Evolutionary conservation across 2,113 vertebrate genomes (phyloP).

Genomic region (Ictidomys tridecemlineatus): DNA sequence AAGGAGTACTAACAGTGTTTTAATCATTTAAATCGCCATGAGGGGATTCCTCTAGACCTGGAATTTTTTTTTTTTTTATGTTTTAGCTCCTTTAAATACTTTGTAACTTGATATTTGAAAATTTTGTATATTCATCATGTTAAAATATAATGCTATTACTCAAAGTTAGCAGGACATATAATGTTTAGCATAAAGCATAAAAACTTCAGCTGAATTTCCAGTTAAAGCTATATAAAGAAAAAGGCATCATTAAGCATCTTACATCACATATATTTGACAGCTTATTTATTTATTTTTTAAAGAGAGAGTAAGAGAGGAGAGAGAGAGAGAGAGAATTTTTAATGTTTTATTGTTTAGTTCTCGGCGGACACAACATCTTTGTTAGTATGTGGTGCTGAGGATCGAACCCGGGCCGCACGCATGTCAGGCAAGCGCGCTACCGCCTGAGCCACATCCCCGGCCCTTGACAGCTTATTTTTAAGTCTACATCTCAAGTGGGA

Average conservation of each 20-base stretch:
- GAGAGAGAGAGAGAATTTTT: too few species aligned
- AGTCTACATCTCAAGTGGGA: constrained; percentile 25
- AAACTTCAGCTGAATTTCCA: neutral
- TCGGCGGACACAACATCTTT: too few species aligned
- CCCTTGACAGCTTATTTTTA: constrained; percentile 35
- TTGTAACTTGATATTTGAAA: neutral
- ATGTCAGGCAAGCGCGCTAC: too few species aligned
- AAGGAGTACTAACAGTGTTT: neutral
- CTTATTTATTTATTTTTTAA: too few species aligned
- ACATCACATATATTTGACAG: neutral
- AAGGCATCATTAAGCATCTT: neutral
- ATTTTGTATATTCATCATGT: neutral
- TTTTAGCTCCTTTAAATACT: neutral
- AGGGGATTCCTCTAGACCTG: neutral
- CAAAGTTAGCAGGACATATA: neutral
- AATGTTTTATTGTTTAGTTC: too few species aligned
- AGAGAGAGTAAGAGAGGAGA: too few species aligned
- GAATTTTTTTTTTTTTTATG: neutral
- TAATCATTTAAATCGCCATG: neutral
- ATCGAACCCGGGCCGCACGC: too few species aligned
- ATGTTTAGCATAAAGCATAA: neutral
- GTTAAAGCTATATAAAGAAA: neutral
- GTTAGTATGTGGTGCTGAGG: too few species aligned
- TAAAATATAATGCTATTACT: neutral
- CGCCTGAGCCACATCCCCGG: too few species aligned